Evolutionary conservation across 2,113 vertebrate species (phyloP).

Genomic region (Collichthys lucidus): DNA sequence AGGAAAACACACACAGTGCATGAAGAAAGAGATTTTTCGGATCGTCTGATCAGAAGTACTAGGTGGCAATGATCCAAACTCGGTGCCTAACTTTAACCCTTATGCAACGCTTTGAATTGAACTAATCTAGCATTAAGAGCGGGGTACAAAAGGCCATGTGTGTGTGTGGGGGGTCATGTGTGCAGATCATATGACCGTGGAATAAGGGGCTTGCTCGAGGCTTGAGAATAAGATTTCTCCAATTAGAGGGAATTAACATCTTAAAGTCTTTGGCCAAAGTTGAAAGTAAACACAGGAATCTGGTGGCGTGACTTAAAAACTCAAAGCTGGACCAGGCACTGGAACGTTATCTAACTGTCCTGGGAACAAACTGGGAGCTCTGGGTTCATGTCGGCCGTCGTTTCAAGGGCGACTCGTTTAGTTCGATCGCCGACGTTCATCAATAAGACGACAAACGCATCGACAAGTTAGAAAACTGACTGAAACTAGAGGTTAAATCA

Average conservation of each 20-base stretch:
- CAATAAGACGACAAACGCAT: slow-evolving; percentile 15
- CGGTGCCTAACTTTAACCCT: slow-evolving; percentile 16
- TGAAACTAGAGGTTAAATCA: too few species aligned
- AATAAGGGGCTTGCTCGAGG: slow-evolving; percentile 8
- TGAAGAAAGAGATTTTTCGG: too few species aligned
- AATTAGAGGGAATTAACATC: slow-evolving; percentile 75
- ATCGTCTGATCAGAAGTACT: not conserved
- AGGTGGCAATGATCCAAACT: not conserved
- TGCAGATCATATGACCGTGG: slow-evolving; percentile 59
- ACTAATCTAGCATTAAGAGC: slow-evolving; percentile 49
- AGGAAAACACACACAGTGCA: not conserved
- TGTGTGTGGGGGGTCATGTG: slow-evolving; percentile 46
- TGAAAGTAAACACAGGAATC: slow-evolving; percentile 57
- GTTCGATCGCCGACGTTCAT: not conserved
- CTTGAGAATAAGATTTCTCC: slow-evolving; percentile 60
- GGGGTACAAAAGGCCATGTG: slow-evolving; percentile 53
- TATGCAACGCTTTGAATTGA: slow-evolving; percentile 32
- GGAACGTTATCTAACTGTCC: slow-evolving; percentile 17
- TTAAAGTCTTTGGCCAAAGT: slow-evolving; percentile 53
- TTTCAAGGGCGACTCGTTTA: not conserved
- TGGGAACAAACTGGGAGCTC: slow-evolving; percentile 31
- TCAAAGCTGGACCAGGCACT: slow-evolving; percentile 36
- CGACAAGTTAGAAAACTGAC: too few species aligned
- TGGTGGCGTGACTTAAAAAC: slow-evolving; percentile 57
- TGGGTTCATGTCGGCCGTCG: slow-evolving; percentile 7